These are phyloP conservation scores for Hydropsyche betteni DNA, from an alignment of 2,888 invertebrate genomes.

Conservation along the genomic window DNA sequence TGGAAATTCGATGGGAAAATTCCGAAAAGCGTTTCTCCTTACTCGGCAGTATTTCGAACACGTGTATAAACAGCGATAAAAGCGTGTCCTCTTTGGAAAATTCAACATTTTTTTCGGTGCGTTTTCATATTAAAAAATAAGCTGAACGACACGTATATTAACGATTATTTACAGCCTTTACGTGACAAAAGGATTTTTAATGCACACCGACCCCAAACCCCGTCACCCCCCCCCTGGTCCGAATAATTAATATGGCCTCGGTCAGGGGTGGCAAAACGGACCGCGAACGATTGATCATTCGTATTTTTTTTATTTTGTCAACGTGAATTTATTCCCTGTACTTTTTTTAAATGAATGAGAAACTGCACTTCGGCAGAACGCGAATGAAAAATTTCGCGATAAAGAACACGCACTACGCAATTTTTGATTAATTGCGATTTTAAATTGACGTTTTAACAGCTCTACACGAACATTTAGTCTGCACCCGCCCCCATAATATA, in stretches of 20 bases:
- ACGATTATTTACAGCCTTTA: constrained; percentile 50
- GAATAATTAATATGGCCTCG: constrained; percentile 37
- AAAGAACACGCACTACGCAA: constrained; percentile 20
- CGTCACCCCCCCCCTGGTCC: constrained; percentile 23
- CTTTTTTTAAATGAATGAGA: background rate
- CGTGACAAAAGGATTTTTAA: constrained; percentile 51
- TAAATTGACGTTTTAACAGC: constrained; percentile 19
- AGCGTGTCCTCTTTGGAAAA: constrained; percentile 38
- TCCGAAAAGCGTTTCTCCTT: constrained; percentile 34
- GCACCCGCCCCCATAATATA: background rate
- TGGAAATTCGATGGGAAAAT: constrained; percentile 29
- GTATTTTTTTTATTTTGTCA: background rate
- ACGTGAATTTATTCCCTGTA: background rate
- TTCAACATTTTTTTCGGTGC: constrained; percentile 36
- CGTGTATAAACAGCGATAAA: constrained; percentile 42
- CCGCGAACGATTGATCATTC: constrained; percentile 25
- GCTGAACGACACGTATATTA: constrained; percentile 50
- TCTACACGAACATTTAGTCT: constrained; percentile 1
- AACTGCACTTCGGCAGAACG: constrained; percentile 22
- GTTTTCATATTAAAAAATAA: constrained; percentile 40
- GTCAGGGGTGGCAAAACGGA: constrained; percentile 29
- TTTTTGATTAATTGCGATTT: constrained; percentile 16
- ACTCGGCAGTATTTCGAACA: constrained; percentile 38
- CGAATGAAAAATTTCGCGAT: background rate
- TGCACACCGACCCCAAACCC: constrained; percentile 38